Evolutionary conservation across 2,888 invertebrate species (phyloP).

Genomic region (Artemia sinica): DNA sequence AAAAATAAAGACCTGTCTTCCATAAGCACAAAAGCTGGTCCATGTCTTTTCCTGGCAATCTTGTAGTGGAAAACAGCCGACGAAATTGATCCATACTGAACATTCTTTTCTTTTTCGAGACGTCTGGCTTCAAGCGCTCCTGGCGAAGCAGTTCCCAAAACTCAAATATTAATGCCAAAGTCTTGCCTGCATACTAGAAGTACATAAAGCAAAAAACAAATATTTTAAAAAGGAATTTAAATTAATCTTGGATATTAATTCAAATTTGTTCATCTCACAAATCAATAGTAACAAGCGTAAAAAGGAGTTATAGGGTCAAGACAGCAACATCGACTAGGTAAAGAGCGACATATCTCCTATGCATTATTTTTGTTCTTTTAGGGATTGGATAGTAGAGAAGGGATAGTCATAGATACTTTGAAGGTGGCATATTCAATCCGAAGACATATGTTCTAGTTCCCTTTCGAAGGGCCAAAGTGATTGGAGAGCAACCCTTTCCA

Average conservation of each 20-base stretch:
- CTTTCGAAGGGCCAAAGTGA: no score
- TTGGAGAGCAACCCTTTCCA: no score
- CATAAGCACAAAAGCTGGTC: constrained; percentile 28
- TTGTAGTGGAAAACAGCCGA: constrained; percentile 37
- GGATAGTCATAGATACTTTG: no score
- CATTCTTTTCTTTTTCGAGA: constrained; percentile 30
- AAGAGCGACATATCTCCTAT: no score
- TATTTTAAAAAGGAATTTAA: constrained; percentile 28
- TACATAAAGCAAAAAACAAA: constrained; percentile 28
- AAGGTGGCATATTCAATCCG: no score
- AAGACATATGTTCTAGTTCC: no score
- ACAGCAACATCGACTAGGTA: no score
- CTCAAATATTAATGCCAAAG: constrained; percentile 31
- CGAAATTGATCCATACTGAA: constrained; percentile 38
- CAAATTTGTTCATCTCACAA: no score
- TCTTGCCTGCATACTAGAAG: constrained; percentile 30
- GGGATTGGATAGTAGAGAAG: no score
- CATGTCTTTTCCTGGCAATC: constrained; percentile 34
- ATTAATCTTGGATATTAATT: constrained; percentile 24
- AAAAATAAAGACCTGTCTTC: not conserved
- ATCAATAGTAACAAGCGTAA: no score
- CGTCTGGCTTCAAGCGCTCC: constrained; percentile 32
- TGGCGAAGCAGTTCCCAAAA: constrained; percentile 37
- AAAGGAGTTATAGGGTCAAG: no score
- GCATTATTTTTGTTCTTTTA: no score